A percentile compares a stretch with the other conserved stretches of the same genome.
Conservation (phyloP, 2,797 vertebrate species). For the Acipenser oxyrinchus region DNA sequence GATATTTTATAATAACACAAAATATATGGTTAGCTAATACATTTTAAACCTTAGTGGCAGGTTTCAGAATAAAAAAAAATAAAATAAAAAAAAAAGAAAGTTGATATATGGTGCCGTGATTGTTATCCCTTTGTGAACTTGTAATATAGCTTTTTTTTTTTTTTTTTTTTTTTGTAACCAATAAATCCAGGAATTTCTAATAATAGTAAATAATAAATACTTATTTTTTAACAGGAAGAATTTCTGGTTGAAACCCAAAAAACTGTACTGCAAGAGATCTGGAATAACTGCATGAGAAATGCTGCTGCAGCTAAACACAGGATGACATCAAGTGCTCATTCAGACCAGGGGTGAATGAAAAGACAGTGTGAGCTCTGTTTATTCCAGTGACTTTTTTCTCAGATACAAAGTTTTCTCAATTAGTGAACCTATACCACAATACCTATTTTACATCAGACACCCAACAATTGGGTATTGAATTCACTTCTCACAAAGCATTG, state of each 20-base stretch:
- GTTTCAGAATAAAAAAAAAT: not conserved
- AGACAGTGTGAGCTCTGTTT: constrained; percentile 6
- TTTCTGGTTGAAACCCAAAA: constrained; percentile 51
- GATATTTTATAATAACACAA: constrained; percentile 49
- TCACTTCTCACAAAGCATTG: too few species aligned
- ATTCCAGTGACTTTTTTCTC: constrained; percentile 1
- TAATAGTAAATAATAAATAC: too few species aligned
- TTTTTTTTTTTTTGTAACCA: constrained; percentile 19
- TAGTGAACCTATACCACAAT: not conserved
- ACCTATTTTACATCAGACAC: not conserved
- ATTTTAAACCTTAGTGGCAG: constrained; percentile 21
- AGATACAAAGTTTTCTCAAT: constrained; percentile 39
- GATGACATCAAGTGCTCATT: constrained; percentile 6
- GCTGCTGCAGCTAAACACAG: constrained; percentile 21
- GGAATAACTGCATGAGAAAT: constrained; percentile 43
- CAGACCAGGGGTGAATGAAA: not conserved
- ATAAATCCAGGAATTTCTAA: not conserved
- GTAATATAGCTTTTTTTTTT: constrained; percentile 19
- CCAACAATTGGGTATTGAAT: too few species aligned
- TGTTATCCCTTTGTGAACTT: constrained; percentile 13
- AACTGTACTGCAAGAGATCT: constrained; percentile 43
- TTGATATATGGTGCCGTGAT: not conserved
- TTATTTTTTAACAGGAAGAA: constrained; percentile 41
- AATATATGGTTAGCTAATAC: constrained; percentile 41
- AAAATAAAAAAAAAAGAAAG: too few species aligned